Percentiles rank a stretch among this genome's conserved stretches.
phyloP scores from a whole-genome alignment of 2,797 vertebrate genomes.

The Pseudomugil gertrudae region DNA sequence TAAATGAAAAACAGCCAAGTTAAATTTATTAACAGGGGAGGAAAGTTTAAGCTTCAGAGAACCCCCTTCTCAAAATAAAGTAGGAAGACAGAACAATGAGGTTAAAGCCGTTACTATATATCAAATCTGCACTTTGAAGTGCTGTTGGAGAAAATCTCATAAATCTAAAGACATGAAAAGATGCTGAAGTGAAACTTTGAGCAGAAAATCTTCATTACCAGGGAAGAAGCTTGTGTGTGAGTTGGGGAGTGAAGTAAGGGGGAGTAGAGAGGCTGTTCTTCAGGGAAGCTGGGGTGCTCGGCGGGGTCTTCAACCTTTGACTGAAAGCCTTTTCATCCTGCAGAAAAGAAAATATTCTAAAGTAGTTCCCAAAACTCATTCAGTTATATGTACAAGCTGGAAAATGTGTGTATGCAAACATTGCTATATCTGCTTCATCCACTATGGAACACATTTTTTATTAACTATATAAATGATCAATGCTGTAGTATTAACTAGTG shows the following conservation, averaged over 20 bases:
- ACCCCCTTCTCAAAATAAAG: constrained; percentile 9
- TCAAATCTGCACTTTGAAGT: constrained; percentile 6
- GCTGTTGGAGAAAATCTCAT: neutral
- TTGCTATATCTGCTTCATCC: neutral
- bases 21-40: constrained; percentile 1
- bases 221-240: constrained; percentile 75
- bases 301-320: constrained; percentile 73
- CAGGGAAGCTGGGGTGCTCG: constrained; percentile 78
- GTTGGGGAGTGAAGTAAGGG: constrained; percentile 81
- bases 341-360: neutral
- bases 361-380: neutral
- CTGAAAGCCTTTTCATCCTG: constrained; percentile 82
- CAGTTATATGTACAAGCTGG: neutral
- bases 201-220: constrained; percentile 42
- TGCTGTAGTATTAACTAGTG: neutral
- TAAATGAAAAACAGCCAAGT: constrained; percentile 2
- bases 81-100: constrained; percentile 3
- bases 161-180: neutral
- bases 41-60: neutral
- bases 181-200: neutral
- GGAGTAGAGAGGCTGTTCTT: constrained; percentile 72
- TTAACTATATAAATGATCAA: neutral
- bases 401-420: neutral
- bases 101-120: neutral
- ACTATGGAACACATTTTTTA: neutral